phyloP scores from a whole-genome alignment of 2,113 vertebrate species.

The Saccopteryx leptura region DNA sequence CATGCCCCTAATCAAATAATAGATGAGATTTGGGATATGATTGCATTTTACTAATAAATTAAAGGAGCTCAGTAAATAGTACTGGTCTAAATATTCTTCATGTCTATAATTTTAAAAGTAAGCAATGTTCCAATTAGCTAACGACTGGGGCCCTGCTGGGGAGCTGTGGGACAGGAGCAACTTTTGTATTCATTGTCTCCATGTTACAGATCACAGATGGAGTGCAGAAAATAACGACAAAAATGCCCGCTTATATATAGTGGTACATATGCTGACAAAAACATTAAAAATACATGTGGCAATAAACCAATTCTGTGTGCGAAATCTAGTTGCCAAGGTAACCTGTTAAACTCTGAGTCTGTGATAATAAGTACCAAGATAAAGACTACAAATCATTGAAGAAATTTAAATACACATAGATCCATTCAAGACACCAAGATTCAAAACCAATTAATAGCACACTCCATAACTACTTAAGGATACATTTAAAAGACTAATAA shows the following conservation, averaged over 20 bases:
- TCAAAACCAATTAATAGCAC: constrained; percentile 55
- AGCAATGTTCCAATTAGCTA: background rate
- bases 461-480: background rate
- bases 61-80: background rate
- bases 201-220: constrained; percentile 41
- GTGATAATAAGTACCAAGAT: constrained; percentile 15
- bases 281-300: constrained; percentile 18
- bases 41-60: constrained; percentile 52
- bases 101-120: constrained; percentile 34
- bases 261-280: constrained; percentile 20
- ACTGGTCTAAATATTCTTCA: constrained; percentile 10
- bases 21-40: background rate
- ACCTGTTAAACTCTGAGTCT: background rate
- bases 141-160: background rate
- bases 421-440: constrained; percentile 58
- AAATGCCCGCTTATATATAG: background rate
- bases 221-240: constrained; percentile 3
- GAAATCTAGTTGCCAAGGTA: background rate
- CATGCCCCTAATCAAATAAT: constrained; percentile 46
- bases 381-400: constrained; percentile 56
- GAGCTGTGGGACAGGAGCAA: background rate
- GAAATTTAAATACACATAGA: constrained; percentile 62
- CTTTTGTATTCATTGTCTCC: constrained; percentile 30
- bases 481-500: constrained; percentile 37
- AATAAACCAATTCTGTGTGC: constrained; percentile 44